Evolutionary conservation across 2,888 invertebrate species (phyloP).

Genomic region (Leptarthrus brevirostris): DNA sequence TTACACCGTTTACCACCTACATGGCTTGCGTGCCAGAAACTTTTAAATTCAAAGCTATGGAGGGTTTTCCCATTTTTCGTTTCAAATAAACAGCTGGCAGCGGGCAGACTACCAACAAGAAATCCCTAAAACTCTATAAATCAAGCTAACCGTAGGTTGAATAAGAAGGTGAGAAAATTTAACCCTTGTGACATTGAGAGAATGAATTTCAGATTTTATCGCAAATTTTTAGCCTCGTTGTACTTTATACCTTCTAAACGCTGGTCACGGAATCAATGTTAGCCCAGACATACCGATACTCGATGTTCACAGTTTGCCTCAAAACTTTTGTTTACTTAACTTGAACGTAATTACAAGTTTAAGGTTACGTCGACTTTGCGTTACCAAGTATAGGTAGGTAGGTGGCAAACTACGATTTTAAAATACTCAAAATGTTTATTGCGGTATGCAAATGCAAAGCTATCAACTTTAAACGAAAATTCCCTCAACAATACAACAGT

Average conservation of each 20-base stretch:
- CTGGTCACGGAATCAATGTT: slow-evolving; percentile 18
- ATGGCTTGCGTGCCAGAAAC: no score
- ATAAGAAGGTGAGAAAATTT: slow-evolving; percentile 10
- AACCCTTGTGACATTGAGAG: slow-evolving; percentile 37
- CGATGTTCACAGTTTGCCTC: not conserved
- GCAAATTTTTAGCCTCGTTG: slow-evolving; percentile 6
- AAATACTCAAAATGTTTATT: no score
- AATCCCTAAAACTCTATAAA: slow-evolving; percentile 14
- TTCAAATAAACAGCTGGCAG: not conserved
- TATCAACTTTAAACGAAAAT: no score
- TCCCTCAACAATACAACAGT: no score
- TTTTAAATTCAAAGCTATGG: no score
- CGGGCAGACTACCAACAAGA: not conserved
- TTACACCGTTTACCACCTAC: no score
- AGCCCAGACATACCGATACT: not conserved
- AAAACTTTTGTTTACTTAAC: slow-evolving; percentile 24
- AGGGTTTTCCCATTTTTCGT: no score
- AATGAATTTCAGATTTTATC: slow-evolving; percentile 36
- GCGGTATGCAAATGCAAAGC: no score
- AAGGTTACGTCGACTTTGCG: not conserved
- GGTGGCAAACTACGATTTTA: no score
- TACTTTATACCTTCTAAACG: not conserved
- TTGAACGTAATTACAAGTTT: slow-evolving; percentile 16
- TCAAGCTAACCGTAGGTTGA: slow-evolving; percentile 4
- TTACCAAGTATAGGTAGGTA: not conserved